phyloP scores from a whole-genome alignment of 2,888 invertebrate genomes.

The Noctua pronuba region DNA sequence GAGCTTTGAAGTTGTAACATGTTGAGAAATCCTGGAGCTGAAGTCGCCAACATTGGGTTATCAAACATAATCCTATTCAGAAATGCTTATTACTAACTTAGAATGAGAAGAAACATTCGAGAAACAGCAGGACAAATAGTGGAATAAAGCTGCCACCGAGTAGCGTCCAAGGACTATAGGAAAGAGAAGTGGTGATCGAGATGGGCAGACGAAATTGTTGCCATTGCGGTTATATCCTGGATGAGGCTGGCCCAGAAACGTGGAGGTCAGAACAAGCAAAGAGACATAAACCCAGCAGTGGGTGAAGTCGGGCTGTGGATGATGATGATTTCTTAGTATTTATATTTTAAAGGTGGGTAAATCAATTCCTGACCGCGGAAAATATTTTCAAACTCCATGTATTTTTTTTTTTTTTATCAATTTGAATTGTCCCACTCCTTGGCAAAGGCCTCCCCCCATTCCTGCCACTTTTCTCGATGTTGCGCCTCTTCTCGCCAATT shows the following conservation, averaged over 20 bases:
- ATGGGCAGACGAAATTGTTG: not conserved
- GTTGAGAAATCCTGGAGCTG: not conserved
- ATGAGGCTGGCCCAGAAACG: not conserved
- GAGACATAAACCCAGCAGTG: not conserved
- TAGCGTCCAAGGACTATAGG: not conserved
- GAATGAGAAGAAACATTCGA: not conserved
- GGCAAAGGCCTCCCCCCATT: too few species aligned
- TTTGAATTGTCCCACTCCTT: too few species aligned
- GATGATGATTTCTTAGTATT: not conserved
- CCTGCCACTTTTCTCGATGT: too few species aligned
- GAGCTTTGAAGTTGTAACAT: not conserved
- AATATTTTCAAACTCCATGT: not conserved
- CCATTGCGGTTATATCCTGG: not conserved
- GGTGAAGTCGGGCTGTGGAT: not conserved
- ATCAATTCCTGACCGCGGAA: not conserved
- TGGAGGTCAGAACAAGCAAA: not conserved
- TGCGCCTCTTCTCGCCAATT: too few species aligned
- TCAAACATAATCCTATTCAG: not conserved
- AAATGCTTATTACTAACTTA: not conserved
- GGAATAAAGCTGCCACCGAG: not conserved
- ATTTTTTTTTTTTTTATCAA: not conserved
- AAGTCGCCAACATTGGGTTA: slow-evolving; percentile 12
- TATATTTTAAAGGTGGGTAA: not conserved
- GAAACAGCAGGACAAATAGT: not conserved
- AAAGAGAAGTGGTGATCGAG: not conserved